phyloP scores from a whole-genome alignment of 2,113 vertebrate species.

The Protobothrops flavoviridis region DNA sequence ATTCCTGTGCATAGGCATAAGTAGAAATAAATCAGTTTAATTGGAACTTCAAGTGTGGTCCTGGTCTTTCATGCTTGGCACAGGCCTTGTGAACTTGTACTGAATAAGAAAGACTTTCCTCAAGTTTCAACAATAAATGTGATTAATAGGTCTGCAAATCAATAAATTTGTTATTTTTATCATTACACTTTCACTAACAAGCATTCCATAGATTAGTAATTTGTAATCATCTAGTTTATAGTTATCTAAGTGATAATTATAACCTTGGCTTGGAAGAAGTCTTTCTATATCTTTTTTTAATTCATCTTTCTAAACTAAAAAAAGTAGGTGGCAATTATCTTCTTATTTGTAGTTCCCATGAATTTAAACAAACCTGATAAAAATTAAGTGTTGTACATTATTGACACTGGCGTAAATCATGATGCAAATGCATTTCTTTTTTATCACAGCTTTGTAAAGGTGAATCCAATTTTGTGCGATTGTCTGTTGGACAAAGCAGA shows the following conservation, averaged over 20 bases:
- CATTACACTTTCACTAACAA: not conserved
- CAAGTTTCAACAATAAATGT: not conserved
- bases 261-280: not conserved
- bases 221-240: not conserved
- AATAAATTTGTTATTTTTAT: not conserved
- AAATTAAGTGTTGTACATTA: not conserved
- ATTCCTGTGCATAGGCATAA: not conserved
- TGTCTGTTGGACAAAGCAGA: slow-evolving; percentile 90
- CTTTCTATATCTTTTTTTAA: not conserved
- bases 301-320: not conserved
- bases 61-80: not conserved
- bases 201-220: not conserved
- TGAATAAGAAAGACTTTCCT: not conserved
- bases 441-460: slow-evolving; percentile 80
- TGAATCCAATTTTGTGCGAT: slow-evolving; percentile 88
- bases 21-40: not conserved
- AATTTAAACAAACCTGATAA: not conserved
- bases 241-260: not conserved
- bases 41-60: not conserved
- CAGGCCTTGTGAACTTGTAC: not conserved
- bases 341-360: not conserved
- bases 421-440: not conserved
- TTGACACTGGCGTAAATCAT: not conserved
- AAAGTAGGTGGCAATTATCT: not conserved
- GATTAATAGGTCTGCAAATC: not conserved